phyloP scores from a whole-genome alignment of 2,113 vertebrate genomes.

The Esox niger region DNA sequence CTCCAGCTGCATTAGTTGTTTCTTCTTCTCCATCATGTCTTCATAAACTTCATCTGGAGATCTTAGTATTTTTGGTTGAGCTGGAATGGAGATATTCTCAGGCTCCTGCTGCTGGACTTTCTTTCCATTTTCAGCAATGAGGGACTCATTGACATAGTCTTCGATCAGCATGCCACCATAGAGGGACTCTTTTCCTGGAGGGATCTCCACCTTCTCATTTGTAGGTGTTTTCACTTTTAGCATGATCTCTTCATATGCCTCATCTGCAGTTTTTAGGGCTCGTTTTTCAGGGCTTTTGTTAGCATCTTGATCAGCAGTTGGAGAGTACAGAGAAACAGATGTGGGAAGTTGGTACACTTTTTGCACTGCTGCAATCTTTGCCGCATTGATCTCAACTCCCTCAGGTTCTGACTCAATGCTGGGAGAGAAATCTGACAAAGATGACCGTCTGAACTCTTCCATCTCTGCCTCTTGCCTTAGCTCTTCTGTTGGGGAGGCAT shows the following conservation, averaged over 20 bases:
- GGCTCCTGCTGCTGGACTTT: constrained; percentile 69
- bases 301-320: constrained; percentile 81
- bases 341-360: constrained; percentile 91
- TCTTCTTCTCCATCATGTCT: constrained; percentile 83
- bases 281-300: constrained; percentile 67
- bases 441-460: constrained; percentile 94
- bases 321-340: constrained; percentile 89
- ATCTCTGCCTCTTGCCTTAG: constrained; percentile 94
- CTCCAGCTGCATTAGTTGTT: constrained; percentile 77
- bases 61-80: constrained; percentile 76
- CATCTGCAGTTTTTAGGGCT: constrained; percentile 85
- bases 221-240: constrained; percentile 82
- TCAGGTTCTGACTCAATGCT: constrained; percentile 96
- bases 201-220: constrained; percentile 72
- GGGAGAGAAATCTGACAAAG: constrained; percentile 97
- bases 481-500: constrained; percentile 96
- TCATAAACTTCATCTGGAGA: constrained; percentile 86
- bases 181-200: constrained; percentile 85
- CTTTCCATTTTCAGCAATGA: constrained; percentile 85
- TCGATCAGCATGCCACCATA: constrained; percentile 97
- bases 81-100: constrained; percentile 74
- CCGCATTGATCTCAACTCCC: constrained; percentile 88
- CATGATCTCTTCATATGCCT: constrained; percentile 93
- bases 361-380: constrained; percentile 91
- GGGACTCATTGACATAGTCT: constrained; percentile 92